Conservation (phyloP, 2,113 vertebrate species). For the Argyrosomus japonicus region DNA sequence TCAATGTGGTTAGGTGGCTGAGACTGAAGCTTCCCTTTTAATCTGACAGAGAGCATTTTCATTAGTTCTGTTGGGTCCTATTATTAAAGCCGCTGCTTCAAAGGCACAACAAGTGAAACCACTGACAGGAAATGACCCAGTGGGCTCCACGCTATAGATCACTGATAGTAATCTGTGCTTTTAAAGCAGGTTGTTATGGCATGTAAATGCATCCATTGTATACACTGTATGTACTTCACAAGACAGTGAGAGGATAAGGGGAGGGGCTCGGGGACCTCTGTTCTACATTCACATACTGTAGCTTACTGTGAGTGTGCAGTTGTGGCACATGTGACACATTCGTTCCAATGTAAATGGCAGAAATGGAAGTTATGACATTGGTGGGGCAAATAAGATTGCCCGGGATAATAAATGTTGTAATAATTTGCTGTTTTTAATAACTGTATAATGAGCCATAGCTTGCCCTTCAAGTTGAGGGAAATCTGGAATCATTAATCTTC, state of each 20-base stretch:
- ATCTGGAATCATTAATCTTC: constrained; percentile 78
- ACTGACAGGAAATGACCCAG: constrained; percentile 82
- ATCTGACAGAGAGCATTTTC: constrained; percentile 84
- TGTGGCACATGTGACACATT: constrained; percentile 72
- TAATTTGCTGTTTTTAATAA: constrained; percentile 83
- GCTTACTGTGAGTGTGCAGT: constrained; percentile 27
- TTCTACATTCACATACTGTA: constrained; percentile 30
- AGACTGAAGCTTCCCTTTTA: constrained; percentile 83
- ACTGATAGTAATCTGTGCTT: constrained; percentile 57
- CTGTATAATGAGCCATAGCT: constrained; percentile 71
- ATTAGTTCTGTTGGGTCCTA: constrained; percentile 85
- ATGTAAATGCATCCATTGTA: constrained; percentile 40
- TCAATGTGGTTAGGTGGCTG: constrained; percentile 75
- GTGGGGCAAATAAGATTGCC: constrained; percentile 69
- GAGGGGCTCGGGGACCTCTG: constrained; percentile 22
- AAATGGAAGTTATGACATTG: constrained; percentile 80
- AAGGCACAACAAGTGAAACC: constrained; percentile 84
- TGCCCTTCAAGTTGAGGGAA: constrained; percentile 72
- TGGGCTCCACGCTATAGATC: constrained; percentile 69
- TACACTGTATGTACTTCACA: constrained; percentile 19
- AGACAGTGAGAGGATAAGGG: constrained; percentile 37
- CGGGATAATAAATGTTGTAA: constrained; percentile 77
- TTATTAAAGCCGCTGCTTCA: constrained; percentile 83
- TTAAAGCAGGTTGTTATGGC: constrained; percentile 50
- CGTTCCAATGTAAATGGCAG: constrained; percentile 73